Base-by-base conservation (phyloP, 2,113 vertebrate genomes). In the Meriones unguiculatus region DNA sequence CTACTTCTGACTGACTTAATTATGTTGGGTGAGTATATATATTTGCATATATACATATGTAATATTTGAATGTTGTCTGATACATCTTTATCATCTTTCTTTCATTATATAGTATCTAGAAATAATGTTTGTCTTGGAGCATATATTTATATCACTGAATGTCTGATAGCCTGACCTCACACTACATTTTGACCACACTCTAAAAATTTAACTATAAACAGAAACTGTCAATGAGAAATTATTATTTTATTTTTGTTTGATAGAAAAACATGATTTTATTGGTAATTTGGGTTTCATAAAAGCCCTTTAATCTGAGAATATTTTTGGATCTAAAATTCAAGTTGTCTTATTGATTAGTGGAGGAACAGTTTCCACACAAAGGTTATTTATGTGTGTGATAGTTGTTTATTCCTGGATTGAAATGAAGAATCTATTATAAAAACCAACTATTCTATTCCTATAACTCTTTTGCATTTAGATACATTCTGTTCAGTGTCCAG, bases 391-490 rank as follows among this genome's bases (percentile, higher is more conserved):
- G 8, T 35, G 8, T 89, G 54, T 67, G 57, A 67, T 28, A 90
- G 81, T 87, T 97, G 69, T 95, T 96, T 97, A 90, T 25, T 92
- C 94, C 88, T 92, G 38, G 73, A 70, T 85, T 91, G 88, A 95
- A 96, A 94, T 89, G n/a, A 95, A 94, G 54, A 94, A 77, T 82
- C 64, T 95, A 87, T 95, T 97, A 95, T 92, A 90, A 18, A 96
- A 82, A n/a, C 14, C 64, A 70, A 80, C 65, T 92, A 35, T 95
- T 97, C 76, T 92, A 86, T 95, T 97, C 86, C 57, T 90, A 73
- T 95, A 94, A 88, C 87, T 76, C 94, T 69, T 98, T 96, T 97
- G 82, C 93, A 97, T 97, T 95, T 96, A 95, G 86, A 98, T 95
- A 57, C 59, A 86, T 70, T 95, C 32, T 92, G 64, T 95, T 94